Evolutionary conservation across 2,113 vertebrate genomes (phyloP), one percentile per base, ranked within the genome.

Genomic region (Pedetes capensis): DNA sequence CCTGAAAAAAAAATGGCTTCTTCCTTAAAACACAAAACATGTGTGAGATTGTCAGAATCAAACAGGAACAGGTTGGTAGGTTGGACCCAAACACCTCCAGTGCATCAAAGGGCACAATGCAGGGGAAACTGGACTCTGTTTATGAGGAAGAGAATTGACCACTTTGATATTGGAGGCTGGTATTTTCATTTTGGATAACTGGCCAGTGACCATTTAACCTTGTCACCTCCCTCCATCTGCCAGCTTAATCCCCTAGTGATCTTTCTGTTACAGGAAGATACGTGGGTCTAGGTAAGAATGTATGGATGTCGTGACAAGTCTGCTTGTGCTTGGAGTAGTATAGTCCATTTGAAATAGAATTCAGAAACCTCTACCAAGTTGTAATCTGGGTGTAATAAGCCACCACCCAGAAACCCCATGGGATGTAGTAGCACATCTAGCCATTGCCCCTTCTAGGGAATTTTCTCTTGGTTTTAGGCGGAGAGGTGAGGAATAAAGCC

Each of bases 1-100:
- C 87, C 93, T 95, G 76, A 47, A 82, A 81, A 84, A 47, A 25
- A 37, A 18, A n/a, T 92, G 88, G 75, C 81, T 87, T 93, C 75
- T 83, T 91, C 79, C 82, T 92, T 79, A 68, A 78, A 44, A 34
- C 42, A 13, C 7, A n/a, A 47, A 87, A 39, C 6, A 17, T 39
- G 34, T 49, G 8, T 34, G 39, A 91, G 32, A 63, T 25, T 44
- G 87, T 92, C 13, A 2, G 72, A 47, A 69, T 49, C 23, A 34
- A n/a, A 47, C 44, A 64, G 37, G 34, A 59, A n/a, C 1, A 8
- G 23, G 57, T 69, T 66, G 49, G 39, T 59, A 74, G 55, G 10
- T 68, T 34, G 74, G 39, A 82, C 37, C 6, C 32, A 59, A 18
- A 37, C 47, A 0, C 34, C 63, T 71, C 89, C 85, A 76, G 57